Conservation (phyloP, 92 coral and sea anemone genomes). For the Ricordea florida region DNA sequence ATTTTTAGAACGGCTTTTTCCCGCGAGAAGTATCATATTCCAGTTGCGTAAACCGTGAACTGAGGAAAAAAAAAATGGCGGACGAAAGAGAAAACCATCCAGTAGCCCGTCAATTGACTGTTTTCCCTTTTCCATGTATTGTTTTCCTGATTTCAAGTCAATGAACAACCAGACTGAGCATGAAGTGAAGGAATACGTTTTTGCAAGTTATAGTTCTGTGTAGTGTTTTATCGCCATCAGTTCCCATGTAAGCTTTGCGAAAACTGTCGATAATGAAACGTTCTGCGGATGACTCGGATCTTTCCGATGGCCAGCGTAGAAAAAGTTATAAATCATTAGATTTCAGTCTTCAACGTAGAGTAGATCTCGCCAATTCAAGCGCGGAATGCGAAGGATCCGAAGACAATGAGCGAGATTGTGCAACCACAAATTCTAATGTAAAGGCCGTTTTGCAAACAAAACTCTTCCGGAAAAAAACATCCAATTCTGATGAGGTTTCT, state of each 20-base stretch:
- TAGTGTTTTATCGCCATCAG: not conserved
- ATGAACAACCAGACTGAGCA: too few species aligned
- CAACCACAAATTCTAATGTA: not conserved
- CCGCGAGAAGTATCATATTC: too few species aligned
- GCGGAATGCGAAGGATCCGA: constrained; percentile 6
- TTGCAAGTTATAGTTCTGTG: constrained; percentile 1
- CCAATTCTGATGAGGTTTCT: not conserved
- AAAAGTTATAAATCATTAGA: constrained; percentile 20
- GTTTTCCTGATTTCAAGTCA: not conserved
- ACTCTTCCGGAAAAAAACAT: not conserved
- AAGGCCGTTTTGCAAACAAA: not conserved
- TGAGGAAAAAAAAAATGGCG: too few species aligned
- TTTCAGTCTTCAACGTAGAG: constrained; percentile 5
- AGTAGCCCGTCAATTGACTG: constrained; percentile 5
- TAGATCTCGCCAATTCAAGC: not conserved
- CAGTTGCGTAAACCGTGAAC: too few species aligned
- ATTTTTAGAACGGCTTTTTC: too few species aligned
- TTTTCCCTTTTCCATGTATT: not conserved
- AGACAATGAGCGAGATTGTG: not conserved
- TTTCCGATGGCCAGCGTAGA: constrained; percentile 25
- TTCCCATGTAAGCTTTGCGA: constrained; percentile 8
- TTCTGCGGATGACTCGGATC: constrained; percentile 8
- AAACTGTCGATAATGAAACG: constrained; percentile 3
- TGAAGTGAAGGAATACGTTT: too few species aligned
- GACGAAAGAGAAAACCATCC: not conserved